Base-by-base conservation (phyloP, 2,888 invertebrate genomes). In the Bellardia pandia region DNA sequence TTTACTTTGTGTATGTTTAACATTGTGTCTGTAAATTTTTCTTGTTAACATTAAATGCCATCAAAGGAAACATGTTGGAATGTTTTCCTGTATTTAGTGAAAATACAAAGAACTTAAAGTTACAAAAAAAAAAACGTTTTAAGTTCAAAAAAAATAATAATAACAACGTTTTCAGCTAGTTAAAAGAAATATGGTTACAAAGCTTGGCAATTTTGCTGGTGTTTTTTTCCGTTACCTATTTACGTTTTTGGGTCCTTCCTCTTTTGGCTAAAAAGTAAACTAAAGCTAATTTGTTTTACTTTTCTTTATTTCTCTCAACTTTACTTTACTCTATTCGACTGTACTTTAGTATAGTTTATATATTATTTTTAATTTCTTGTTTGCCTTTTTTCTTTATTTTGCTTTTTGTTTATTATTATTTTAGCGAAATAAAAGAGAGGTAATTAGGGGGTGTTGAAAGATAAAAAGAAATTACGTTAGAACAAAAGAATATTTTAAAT, bases 21-120 rank as follows among this genome's bases (percentile, higher is more conserved):
- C 42, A 33, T 58, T 78, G 56, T 64, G 7, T 66, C 8, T 56
- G 68, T 42, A 40, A 64, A 42, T 62, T 71, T 74, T 76, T 14
- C 71, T 76, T 72, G 48, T 72, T 77, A 83, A 83, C 56, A 58
- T 56, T 77, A 71, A 77, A 76, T 77, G 64, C 71, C 76, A 64
- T 72, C 72, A 77, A 77, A 83, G 64, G 72, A 83, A 83, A 45
- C 45, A 77, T 76, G 53, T 62, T 82, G 60, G 16, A 75, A 83
- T 58, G 37, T 77, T 76, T 83, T 66, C 72, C 56, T 83, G 77
- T 72, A 71, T 83, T 76, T 64, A 77, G 40, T 7, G 23, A 40
- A 23, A 23, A 30, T 33, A 78, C 37, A 68, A 42, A 56, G 53
- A 42, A 30, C 9, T 9, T 6, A 56, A 42, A 56, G n/a, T 11